Conservation (phyloP, 2,113 vertebrate species). For the Garra rufa region DNA sequence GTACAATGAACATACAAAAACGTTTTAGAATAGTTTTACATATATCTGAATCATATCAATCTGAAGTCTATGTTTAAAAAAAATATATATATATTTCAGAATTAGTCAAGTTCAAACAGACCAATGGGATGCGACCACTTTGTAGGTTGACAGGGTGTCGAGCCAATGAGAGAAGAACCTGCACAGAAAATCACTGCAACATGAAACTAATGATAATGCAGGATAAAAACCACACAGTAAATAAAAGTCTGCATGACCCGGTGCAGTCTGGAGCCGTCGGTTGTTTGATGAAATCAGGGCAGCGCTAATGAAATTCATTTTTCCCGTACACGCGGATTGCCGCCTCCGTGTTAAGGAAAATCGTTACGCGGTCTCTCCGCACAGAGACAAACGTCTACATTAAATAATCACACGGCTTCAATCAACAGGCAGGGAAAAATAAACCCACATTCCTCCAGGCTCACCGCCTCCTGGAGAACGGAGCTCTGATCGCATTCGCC, state of each 20-base stretch:
- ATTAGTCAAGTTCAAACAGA: slow-evolving; percentile 3
- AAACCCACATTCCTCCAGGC: slow-evolving; percentile 55
- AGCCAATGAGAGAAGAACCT: not conserved
- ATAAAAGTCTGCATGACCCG: slow-evolving; percentile 40
- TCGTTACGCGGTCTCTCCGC: slow-evolving; percentile 20
- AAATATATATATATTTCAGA: no score
- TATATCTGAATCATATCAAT: not conserved
- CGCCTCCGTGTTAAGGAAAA: slow-evolving; percentile 34
- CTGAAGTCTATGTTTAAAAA: no score
- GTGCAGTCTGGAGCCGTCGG: slow-evolving; percentile 22
- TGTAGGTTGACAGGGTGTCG: not conserved
- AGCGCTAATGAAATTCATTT: slow-evolving; percentile 44
- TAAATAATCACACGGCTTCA: slow-evolving; percentile 49
- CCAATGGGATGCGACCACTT: not conserved
- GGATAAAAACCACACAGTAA: slow-evolving; percentile 19
- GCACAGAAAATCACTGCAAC: slow-evolving; percentile 1
- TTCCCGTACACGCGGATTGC: slow-evolving; percentile 16
- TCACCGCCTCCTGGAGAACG: slow-evolving; percentile 40
- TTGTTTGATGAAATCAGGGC: slow-evolving; percentile 42
- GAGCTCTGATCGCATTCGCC: slow-evolving; percentile 25
- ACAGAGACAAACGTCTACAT: slow-evolving; percentile 39
- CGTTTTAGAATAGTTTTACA: not conserved
- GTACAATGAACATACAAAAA: not conserved
- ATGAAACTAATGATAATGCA: slow-evolving; percentile 25
- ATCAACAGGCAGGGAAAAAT: slow-evolving; percentile 55